A percentile compares a stretch with the other conserved stretches of the same genome.
These are phyloP conservation scores for Polietes domitor DNA, from an alignment of 2,888 invertebrate species.

Conservation along the genomic window DNA sequence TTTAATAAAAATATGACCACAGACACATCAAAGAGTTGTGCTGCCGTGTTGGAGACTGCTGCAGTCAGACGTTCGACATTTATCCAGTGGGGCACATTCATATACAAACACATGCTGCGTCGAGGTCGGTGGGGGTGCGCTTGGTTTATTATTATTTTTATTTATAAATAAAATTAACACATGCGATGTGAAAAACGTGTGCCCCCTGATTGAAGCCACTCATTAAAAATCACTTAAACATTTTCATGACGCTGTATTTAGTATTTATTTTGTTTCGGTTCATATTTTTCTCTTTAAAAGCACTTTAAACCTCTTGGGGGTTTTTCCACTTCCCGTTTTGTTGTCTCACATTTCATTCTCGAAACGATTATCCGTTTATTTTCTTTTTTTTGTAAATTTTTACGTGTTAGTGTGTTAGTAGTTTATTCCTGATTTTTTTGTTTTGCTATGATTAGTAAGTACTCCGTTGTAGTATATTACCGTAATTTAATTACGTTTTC, in stretches of 20 bases:
- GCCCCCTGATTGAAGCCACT: too few relatives aligned
- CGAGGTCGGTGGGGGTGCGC: neutral
- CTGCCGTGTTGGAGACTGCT: conserved; percentile 68
- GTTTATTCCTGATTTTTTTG: neutral
- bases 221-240: neutral
- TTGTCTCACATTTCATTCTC: conserved; percentile 41
- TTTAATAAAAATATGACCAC: conserved; percentile 70
- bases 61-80: conserved; percentile 71
- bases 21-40: conserved; percentile 69
- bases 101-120: conserved; percentile 71
- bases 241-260: neutral
- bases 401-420: conserved; percentile 45
- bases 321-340: neutral
- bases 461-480: conserved; percentile 2
- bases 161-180: conserved; percentile 47
- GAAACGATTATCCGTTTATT: conserved; percentile 46
- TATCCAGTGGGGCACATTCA: conserved; percentile 71
- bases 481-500: conserved; percentile 41
- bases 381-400: conserved; percentile 9
- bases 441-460: conserved; percentile 9
- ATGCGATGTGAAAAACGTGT: neutral
- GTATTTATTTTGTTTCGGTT: neutral
- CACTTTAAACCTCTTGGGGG: neutral
- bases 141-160: conserved; percentile 28
- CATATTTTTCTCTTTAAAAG: neutral